phyloP scores from a whole-genome alignment of 2,888 invertebrate species.

The Nineta flava region DNA sequence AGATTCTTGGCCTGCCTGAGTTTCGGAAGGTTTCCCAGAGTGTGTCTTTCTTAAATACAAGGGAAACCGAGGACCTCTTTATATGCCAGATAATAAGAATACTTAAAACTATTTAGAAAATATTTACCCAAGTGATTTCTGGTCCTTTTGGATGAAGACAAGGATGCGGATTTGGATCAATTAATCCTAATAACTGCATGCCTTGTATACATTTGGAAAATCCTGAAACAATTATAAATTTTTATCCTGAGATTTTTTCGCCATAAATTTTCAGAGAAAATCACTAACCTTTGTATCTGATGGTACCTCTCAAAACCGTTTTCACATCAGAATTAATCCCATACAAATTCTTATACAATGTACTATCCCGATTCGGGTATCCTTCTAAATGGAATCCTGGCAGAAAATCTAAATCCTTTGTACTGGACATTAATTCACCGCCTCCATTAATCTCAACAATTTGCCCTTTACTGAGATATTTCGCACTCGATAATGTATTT shows the following conservation, averaged over 20 bases:
- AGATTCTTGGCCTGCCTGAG: too few relatives aligned
- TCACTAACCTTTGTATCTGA: conserved; percentile 69
- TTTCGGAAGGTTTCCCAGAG: too few relatives aligned
- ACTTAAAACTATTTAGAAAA: conserved; percentile 1
- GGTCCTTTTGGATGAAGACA: conserved; percentile 91
- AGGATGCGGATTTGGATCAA: conserved; percentile 74
- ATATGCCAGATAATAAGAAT: neutral
- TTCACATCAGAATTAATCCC: conserved; percentile 69
- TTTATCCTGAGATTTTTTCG: neutral
- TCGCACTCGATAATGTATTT: conserved; percentile 80
- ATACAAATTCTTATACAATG: conserved; percentile 72
- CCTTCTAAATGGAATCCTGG: conserved; percentile 96
- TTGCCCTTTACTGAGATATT: conserved; percentile 68
- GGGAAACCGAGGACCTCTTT: too few relatives aligned
- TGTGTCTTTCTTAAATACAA: too few relatives aligned
- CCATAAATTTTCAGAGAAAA: neutral
- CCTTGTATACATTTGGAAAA: conserved; percentile 80
- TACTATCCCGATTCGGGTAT: conserved; percentile 92
- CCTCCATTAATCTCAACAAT: conserved; percentile 79
- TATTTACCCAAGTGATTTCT: conserved; percentile 80
- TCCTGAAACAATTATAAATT: conserved; percentile 31
- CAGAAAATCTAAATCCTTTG: conserved; percentile 69
- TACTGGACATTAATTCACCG: conserved; percentile 74
- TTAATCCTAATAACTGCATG: conserved; percentile 72
- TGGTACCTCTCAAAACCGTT: conserved; percentile 84